Conservation (phyloP, 2,888 invertebrate species). For the Monoplex corrugatus region DNA sequence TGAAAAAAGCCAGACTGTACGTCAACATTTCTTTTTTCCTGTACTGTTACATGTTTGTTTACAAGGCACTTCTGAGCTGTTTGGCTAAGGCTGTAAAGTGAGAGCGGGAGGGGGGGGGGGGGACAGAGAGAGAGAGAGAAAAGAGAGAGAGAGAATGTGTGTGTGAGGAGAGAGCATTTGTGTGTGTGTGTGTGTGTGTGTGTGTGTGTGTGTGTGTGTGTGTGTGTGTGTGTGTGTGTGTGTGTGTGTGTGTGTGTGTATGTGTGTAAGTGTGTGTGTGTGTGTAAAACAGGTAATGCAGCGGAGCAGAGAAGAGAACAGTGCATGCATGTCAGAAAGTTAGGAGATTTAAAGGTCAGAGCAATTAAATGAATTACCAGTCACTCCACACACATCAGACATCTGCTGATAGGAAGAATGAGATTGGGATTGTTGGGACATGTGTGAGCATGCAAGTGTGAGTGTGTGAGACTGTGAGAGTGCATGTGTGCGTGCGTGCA, state of each 20-base stretch:
- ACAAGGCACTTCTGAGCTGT: too few relatives aligned
- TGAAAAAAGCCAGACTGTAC: too few relatives aligned
- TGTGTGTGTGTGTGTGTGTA: not conserved
- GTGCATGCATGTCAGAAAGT: too few relatives aligned
- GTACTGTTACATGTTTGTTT: too few relatives aligned
- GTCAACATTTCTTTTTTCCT: too few relatives aligned
- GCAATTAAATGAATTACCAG: too few relatives aligned
- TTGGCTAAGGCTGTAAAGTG: too few relatives aligned
- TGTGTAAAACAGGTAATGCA: slow-evolving; percentile 9
- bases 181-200: too few relatives aligned
- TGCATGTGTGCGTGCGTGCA: slow-evolving; percentile 31
- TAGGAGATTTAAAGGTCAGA: too few relatives aligned
- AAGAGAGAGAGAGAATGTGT: slow-evolving; percentile 10
- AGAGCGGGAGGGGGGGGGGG: not conserved
- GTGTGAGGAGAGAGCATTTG: not conserved
- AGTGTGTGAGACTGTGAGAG: not conserved
- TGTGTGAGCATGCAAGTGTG: not conserved
- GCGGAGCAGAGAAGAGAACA: slow-evolving; percentile 8
- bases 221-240: not conserved
- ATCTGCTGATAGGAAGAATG: not conserved
- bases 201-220: not conserved
- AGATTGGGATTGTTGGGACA: not conserved
- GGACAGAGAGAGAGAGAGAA: slow-evolving; percentile 26
- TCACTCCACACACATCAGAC: too few relatives aligned
- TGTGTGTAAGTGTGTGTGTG: not conserved